Conservation (phyloP, 2,888 invertebrate genomes). For the Agrotis puta region DNA sequence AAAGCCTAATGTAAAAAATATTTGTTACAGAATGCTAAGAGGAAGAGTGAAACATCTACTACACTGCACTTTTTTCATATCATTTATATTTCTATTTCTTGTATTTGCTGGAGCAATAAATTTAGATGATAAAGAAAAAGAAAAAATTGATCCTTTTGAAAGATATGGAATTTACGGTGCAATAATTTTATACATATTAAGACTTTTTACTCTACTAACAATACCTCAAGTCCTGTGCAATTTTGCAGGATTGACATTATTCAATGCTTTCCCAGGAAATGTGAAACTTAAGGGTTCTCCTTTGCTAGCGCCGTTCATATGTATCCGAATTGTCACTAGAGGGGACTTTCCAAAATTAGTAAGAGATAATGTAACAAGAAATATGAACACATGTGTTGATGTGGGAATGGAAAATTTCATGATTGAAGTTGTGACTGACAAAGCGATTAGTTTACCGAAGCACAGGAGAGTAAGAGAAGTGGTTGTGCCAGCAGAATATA, state of each 20-base stretch:
- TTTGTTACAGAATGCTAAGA: constrained; percentile 90
- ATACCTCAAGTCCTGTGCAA: constrained; percentile 97
- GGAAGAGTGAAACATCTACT: constrained; percentile 95
- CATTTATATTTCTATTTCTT: constrained; percentile 94
- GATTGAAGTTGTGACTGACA: constrained; percentile 98
- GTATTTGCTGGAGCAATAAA: constrained; percentile 92
- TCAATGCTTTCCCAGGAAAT: constrained; percentile 98
- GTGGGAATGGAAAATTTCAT: constrained; percentile 98
- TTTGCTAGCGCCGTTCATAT: constrained; percentile 97
- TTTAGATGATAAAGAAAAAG: constrained; percentile 90
- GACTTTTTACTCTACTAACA: constrained; percentile 95
- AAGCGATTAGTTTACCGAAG: constrained; percentile 94
- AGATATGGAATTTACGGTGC: constrained; percentile 95
- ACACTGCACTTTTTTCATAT: constrained; percentile 94
- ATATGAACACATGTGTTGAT: constrained; percentile 96
- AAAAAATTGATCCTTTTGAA: constrained; percentile 94
- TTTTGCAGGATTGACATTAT: constrained; percentile 96
- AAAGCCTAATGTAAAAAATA: constrained; percentile 5
- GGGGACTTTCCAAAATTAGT: constrained; percentile 98
- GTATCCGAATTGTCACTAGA: constrained; percentile 97
- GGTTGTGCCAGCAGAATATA: constrained; percentile 96
- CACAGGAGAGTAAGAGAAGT: constrained; percentile 96
- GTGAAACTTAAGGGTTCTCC: constrained; percentile 97
- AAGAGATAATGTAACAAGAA: constrained; percentile 95
- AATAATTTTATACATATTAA: constrained; percentile 94